These are phyloP conservation scores for Chelonus formosanus DNA, from an alignment of 2,888 invertebrate genomes.

Conservation along the genomic window DNA sequence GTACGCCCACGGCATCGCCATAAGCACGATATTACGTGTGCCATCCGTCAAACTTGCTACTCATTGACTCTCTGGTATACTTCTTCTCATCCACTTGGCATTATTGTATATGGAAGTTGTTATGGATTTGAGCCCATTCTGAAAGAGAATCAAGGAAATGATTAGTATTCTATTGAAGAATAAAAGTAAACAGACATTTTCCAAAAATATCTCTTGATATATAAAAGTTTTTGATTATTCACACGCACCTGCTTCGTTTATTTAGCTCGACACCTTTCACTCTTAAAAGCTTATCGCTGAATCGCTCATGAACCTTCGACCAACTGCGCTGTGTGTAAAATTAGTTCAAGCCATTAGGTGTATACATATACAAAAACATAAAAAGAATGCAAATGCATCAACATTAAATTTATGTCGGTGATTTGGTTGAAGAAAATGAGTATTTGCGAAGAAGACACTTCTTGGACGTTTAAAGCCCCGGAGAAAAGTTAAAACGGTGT, in stretches of 20 bases:
- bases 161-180: no score
- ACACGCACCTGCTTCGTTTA: constrained; percentile 31
- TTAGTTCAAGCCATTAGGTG: constrained; percentile 19
- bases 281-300: constrained; percentile 27
- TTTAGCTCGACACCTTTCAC: constrained; percentile 35
- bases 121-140: no score
- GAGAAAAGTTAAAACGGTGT: constrained; percentile 26
- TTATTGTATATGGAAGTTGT: no score
- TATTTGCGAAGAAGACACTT: constrained; percentile 31
- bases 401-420: constrained; percentile 25
- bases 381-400: constrained; percentile 23
- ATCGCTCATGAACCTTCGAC: constrained; percentile 21
- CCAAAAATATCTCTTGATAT: constrained; percentile 23
- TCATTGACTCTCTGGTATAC: constrained; percentile 15
- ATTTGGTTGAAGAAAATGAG: constrained; percentile 25
- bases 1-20: constrained; percentile 53
- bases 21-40: constrained; percentile 48
- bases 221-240: constrained; percentile 21
- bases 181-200: neutral
- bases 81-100: neutral
- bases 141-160: no score
- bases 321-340: constrained; percentile 14
- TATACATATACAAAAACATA: constrained; percentile 8
- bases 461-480: constrained; percentile 25
- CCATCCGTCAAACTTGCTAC: constrained; percentile 54